Conservation (phyloP, 2,797 vertebrate species). For the Sphenodon punctatus region DNA sequence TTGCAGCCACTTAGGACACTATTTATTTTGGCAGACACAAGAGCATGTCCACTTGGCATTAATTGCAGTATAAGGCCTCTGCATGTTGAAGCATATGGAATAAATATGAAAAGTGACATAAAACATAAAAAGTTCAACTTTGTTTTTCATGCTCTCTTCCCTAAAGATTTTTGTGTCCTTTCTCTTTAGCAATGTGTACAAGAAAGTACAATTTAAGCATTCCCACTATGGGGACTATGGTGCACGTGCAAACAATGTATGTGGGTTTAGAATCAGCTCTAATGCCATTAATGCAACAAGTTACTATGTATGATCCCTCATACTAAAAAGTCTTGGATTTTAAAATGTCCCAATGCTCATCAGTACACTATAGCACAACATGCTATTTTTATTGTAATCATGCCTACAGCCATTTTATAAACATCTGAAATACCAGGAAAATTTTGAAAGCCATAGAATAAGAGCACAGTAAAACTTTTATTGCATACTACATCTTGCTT, state of each 20-base stretch:
- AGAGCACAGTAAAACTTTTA: conserved; percentile 60
- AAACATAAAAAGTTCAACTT: too few relatives aligned
- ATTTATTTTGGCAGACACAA: too few relatives aligned
- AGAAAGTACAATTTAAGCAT: neutral
- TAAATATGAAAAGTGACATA: too few relatives aligned
- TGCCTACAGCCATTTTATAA: conserved; percentile 49
- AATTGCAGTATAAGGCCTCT: too few relatives aligned
- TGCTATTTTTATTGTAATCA: conserved; percentile 35
- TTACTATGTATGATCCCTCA: neutral
- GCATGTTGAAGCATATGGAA: too few relatives aligned
- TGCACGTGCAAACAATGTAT: too few relatives aligned
- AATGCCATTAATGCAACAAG: neutral
- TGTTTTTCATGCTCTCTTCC: neutral
- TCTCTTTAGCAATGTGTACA: neutral
- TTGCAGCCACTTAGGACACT: too few relatives aligned
- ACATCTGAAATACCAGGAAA: conserved; percentile 36
- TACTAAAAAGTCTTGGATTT: neutral
- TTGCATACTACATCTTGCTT: conserved; percentile 56
- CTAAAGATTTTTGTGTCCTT: neutral
- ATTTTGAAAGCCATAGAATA: conserved; percentile 40
- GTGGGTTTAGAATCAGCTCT: too few relatives aligned
- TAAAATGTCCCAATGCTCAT: neutral
- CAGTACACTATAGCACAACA: neutral
- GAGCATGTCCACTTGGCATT: too few relatives aligned
- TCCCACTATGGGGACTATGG: too few relatives aligned